A percentile compares a stretch with the other conserved stretches of the same genome.
Conservation (phyloP, 2,113 vertebrate genomes). For the Chaenogobius annularis region DNA sequence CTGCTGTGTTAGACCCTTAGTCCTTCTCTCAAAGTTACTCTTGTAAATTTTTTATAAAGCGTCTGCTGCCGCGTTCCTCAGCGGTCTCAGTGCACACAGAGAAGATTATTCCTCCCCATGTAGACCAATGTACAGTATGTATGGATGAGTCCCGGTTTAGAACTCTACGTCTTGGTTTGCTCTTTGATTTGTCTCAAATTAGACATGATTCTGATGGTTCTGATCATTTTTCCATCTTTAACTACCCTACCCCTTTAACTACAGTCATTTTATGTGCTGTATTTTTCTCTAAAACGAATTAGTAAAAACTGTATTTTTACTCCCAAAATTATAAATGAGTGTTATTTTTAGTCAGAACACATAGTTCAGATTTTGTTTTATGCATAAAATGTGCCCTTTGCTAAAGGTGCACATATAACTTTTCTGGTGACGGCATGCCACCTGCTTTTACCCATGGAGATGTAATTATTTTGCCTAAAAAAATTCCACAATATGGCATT, state of each 20-base stretch:
- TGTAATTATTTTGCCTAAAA: too few relatives aligned
- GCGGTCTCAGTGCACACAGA: constrained; percentile 50
- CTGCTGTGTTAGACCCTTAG: constrained; percentile 34
- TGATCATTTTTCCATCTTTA: background rate
- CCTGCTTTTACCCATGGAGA: too few relatives aligned
- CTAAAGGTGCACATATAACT: too few relatives aligned
- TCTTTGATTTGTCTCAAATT: background rate
- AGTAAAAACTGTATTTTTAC: background rate
- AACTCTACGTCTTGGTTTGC: background rate
- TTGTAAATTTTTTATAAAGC: constrained; percentile 67
- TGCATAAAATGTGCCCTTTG: too few relatives aligned
- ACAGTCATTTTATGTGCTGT: background rate
- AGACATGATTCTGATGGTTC: background rate
- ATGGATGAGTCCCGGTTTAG: background rate
- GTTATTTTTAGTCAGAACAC: too few relatives aligned
- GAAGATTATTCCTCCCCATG: background rate
- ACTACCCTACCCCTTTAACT: background rate
- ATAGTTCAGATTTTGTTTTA: too few relatives aligned
- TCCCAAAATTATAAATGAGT: background rate
- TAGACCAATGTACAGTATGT: background rate
- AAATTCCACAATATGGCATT: too few relatives aligned
- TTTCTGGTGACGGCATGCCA: too few relatives aligned
- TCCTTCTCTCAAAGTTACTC: constrained; percentile 52
- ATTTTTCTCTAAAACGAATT: background rate
- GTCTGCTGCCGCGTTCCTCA: constrained; percentile 58